Evolutionary conservation across 2,888 invertebrate species (phyloP).

Genomic region (Lepidocyrtinus sp.): DNA sequence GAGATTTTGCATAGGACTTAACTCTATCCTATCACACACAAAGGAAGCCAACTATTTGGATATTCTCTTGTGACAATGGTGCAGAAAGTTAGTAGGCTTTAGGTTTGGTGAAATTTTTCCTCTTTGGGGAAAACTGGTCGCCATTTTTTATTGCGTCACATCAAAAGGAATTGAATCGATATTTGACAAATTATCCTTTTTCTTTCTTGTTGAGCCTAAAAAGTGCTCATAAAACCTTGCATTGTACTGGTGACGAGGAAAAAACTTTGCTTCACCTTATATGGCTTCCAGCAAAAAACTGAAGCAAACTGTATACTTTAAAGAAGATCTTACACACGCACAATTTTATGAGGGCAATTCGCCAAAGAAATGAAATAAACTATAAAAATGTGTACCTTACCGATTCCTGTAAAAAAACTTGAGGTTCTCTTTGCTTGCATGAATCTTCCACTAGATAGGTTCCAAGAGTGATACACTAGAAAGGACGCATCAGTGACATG

Average conservation of each 20-base stretch:
- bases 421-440: too few species aligned
- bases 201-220: neutral
- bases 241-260: neutral
- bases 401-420: too few species aligned
- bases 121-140: neutral
- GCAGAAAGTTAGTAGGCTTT: neutral
- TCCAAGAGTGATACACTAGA: too few species aligned
- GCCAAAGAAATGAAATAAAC: constrained; percentile 10
- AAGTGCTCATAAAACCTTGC: neutral
- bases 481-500: too few species aligned
- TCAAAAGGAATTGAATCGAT: constrained; percentile 10
- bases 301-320: neutral
- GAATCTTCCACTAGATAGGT: too few species aligned
- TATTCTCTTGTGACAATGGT: neutral
- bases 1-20: neutral
- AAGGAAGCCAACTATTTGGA: neutral
- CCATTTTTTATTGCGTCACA: neutral
- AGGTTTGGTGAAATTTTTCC: neutral
- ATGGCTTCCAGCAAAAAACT: neutral
- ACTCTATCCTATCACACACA: neutral
- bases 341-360: constrained; percentile 16
- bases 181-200: constrained; percentile 23
- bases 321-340: neutral
- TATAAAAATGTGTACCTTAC: too few species aligned
- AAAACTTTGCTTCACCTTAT: neutral